phyloP scores from a whole-genome alignment of 2,797 vertebrate genomes.

The Natrix natrix region DNA sequence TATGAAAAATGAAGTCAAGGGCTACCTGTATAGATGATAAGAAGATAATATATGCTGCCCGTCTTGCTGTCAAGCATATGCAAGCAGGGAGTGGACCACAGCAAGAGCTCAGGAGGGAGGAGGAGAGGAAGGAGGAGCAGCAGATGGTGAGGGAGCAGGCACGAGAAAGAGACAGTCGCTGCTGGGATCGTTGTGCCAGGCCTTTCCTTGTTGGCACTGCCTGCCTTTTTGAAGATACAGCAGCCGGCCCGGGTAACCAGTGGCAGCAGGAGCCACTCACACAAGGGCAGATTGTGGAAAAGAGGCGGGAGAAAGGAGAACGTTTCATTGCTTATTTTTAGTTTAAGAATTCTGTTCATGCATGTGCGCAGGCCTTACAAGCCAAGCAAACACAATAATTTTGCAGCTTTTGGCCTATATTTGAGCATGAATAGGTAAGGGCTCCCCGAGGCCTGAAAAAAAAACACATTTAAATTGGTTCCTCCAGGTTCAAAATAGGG shows the following conservation, averaged over 20 bases:
- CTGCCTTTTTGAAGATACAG: not conserved
- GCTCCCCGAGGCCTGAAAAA: not conserved
- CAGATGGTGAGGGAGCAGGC: not conserved
- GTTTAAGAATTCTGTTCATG: not conserved
- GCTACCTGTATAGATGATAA: too few species aligned
- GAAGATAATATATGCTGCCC: not conserved
- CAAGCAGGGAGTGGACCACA: not conserved
- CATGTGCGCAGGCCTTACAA: not conserved
- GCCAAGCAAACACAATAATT: not conserved
- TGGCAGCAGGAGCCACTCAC: not conserved
- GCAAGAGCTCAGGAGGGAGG: not conserved
- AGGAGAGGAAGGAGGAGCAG: not conserved
- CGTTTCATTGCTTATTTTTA: not conserved
- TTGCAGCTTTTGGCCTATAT: not conserved
- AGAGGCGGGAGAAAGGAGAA: not conserved
- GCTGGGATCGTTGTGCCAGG: not conserved
- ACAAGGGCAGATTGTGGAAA: not conserved
- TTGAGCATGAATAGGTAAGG: not conserved
- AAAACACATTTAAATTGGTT: not conserved
- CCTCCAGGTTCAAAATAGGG: not conserved
- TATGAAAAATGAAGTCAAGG: too few species aligned
- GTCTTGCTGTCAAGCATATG: not conserved
- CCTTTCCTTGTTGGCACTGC: not conserved
- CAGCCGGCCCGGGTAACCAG: not conserved
- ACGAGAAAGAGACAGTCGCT: not conserved